phyloP scores from a whole-genome alignment of 2,888 invertebrate species.

The Machimus rusticus region DNA sequence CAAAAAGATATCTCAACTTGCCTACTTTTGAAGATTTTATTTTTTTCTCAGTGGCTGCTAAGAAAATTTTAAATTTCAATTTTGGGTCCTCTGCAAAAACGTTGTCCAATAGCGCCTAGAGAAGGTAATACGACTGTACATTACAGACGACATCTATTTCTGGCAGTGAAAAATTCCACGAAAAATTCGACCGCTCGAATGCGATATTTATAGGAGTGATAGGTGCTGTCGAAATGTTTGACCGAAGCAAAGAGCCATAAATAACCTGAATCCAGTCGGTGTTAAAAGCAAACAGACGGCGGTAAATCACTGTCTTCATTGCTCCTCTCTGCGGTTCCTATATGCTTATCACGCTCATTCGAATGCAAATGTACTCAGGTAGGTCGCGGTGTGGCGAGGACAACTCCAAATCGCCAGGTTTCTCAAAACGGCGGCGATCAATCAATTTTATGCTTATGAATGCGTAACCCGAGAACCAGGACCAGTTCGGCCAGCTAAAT shows the following conservation, averaged over 20 bases:
- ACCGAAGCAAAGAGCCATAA: background rate
- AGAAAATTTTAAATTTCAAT: background rate
- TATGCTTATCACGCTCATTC: background rate
- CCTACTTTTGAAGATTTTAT: too few species aligned
- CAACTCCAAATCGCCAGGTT: background rate
- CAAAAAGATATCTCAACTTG: too few species aligned
- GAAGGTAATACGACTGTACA: background rate
- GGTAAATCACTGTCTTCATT: background rate
- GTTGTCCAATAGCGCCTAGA: background rate
- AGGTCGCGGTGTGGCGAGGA: background rate
- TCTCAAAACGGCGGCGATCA: background rate
- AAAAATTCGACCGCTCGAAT: background rate
- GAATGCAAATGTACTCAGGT: background rate
- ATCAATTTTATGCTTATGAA: background rate
- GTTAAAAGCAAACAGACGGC: background rate
- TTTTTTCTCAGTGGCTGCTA: background rate
- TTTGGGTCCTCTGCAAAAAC: background rate
- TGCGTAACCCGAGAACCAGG: background rate
- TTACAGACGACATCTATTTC: background rate
- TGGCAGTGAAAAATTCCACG: background rate
- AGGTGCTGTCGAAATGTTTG: background rate
- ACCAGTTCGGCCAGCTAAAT: background rate
- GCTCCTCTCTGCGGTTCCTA: background rate
- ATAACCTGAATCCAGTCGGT: background rate
- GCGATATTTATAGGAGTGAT: background rate